Base-by-base conservation (phyloP, 2,113 vertebrate genomes). In the Garra rufa region DNA sequence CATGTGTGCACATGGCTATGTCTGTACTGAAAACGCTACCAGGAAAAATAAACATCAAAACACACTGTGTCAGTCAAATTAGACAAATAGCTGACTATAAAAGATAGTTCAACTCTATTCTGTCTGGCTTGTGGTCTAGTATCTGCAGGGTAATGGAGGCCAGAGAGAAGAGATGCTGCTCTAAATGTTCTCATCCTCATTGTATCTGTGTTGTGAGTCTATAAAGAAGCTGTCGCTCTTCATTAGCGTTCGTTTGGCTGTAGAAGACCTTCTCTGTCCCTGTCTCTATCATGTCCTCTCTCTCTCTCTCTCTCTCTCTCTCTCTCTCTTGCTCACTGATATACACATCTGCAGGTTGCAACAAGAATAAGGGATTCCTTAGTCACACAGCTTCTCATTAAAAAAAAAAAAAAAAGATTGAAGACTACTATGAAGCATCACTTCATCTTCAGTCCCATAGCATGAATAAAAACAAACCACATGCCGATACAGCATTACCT, bases 161-260 rank as follows among this genome's bases (percentile, higher is more conserved):
- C 73, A 75, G 73, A 50, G 24, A 48, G 43, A 50, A 75, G 24
- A 61, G 77, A 67, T 80, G 77, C 26, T 67, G 59, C 24, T 67
- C 77, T 70, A 61, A 82, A 67, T 9, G 46, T 57, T 57, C 80
- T 75, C 78, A 65, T 85, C 26, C 73, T 85, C 30, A 43, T 57
- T 69, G 43, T 79, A 67, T 83, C 75, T 80, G 38, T 80, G 57
- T 17, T 84, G 82, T 59, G 65, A 67, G 79, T 48, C 69, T 57
- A 71, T 67, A 75, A 63, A 86, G 77, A 71, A 87, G 43, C 86
- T 80, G 84, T 87, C 83, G 59, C 77, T 87, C 88, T 83, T 83
- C 57, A 78, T 81, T 85, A 87, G 81, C 41, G 71, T 81, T 86
- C 48, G 85, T 81, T 82, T 83, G 83, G 76, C 77, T 76, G 55